Evolutionary conservation across 2,797 vertebrate genomes (phyloP), one percentile per base, ranked within the genome.

Genomic region (Rhinophrynus dorsalis): DNA sequence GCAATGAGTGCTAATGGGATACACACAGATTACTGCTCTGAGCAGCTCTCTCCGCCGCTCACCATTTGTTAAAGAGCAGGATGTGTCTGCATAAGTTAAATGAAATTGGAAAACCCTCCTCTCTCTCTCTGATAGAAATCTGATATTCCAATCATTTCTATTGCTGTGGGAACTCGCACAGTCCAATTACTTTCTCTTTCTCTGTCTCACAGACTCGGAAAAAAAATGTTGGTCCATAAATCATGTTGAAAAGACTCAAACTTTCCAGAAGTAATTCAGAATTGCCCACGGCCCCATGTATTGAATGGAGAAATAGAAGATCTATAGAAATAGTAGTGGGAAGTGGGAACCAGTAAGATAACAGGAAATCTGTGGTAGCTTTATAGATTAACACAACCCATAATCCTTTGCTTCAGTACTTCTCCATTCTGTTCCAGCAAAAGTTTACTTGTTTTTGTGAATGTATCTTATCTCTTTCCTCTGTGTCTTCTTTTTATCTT

Each of bases 151-250:
- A 72, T 72, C 61, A 72, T 66, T 57, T 27, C 61, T 66, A 59
- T 64, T 66, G 69, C 69, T 40, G 61, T 59, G 35, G 26, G 20
- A 71, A 66, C 61, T 52, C 29, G 21, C 45, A 33, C 56, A 58
- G 44, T 72, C 69, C 69, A 72, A 72, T 72, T 72, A 72, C 69
- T 72, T 66, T 66, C 52, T 59, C 58, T 59, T 72, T 72, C 52
- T 65, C 55, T 58, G 69, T 72, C 69, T 66, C 61, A 66, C 61
- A 59, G 61, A 72, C 68, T 72, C 51, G 35, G 18, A 58, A 55
- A 33, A 65, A 57, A 65, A 66, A n/a, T 18, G 20, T 45, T 52
- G 52, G 32, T 44, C 54, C 61, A 72, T 72, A 66, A 72, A 72
- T 72, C 69, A 72, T 72, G 45, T 65, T 72, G 61, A 65, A 71